phyloP scores from a whole-genome alignment of 30 jellyfish, hydroid and myxozoan genomes.

The Turritopsis dohrnii region DNA sequence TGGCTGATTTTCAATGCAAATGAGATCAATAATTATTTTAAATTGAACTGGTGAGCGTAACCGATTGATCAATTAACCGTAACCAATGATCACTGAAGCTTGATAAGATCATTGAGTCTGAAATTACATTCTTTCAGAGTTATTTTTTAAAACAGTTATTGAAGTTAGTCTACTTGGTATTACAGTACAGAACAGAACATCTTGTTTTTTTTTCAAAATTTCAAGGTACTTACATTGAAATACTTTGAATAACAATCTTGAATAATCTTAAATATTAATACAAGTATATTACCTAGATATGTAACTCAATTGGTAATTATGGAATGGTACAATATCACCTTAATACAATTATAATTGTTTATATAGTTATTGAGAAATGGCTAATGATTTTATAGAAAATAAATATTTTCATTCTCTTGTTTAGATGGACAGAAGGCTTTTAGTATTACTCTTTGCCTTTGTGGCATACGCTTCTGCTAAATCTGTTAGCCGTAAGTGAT shows the following conservation, averaged over 20 bases:
- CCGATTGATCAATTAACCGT: not conserved
- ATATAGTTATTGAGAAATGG: not conserved
- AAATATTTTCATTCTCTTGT: not conserved
- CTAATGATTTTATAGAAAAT: too few relatives aligned
- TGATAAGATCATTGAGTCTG: constrained; percentile 9
- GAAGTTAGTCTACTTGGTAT: not conserved
- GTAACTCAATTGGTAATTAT: too few relatives aligned
- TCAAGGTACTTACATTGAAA: not conserved
- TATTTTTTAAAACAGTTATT: not conserved
- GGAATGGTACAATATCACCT: too few relatives aligned
- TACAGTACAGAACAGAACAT: not conserved
- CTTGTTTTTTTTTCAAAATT: not conserved
- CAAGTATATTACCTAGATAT: not conserved
- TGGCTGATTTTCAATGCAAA: not conserved
- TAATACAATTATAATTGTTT: too few relatives aligned
- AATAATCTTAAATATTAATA: not conserved
- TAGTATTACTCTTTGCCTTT: constrained; percentile 24
- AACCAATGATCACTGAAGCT: not conserved
- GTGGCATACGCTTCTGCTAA: constrained; percentile 43
- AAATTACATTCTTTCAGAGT: not conserved
- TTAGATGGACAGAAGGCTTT: constrained; percentile 33
- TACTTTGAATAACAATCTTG: not conserved
- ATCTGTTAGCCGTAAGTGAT: constrained; percentile 38
- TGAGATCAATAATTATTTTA: not conserved
- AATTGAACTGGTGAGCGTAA: not conserved